A percentile compares a stretch with the other conserved stretches of the same genome.
Conservation (phyloP, 2,888 invertebrate genomes). For the Ceramica pisi region DNA sequence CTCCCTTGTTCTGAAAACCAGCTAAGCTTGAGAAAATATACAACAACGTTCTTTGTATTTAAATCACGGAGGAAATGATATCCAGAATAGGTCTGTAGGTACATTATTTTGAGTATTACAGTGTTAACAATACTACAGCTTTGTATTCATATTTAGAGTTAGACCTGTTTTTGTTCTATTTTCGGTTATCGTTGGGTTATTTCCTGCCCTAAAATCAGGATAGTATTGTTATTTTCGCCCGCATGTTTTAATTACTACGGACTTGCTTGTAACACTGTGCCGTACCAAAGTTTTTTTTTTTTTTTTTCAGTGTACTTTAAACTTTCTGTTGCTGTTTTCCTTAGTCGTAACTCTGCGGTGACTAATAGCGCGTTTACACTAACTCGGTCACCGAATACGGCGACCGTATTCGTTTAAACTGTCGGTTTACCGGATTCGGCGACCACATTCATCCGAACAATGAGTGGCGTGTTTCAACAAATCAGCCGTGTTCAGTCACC, state of each 20-base stretch:
- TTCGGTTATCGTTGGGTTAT: not conserved
- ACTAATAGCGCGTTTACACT: too few species aligned
- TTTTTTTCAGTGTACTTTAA: not conserved
- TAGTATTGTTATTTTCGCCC: not conserved
- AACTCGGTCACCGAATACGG: too few species aligned
- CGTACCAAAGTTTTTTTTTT: not conserved
- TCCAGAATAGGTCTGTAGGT: constrained; percentile 11
- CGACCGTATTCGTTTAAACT: too few species aligned
- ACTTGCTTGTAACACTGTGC: not conserved
- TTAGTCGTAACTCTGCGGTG: not conserved
- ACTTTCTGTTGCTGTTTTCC: not conserved
- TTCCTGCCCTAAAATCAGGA: not conserved
- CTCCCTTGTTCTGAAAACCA: constrained; percentile 25
- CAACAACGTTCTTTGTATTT: constrained; percentile 37
- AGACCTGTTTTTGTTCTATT: not conserved
- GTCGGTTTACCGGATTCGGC: too few species aligned
- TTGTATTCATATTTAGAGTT: constrained; percentile 19
- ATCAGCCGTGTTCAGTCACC: too few species aligned
- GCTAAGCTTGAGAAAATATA: constrained; percentile 14
- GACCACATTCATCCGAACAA: too few species aligned
- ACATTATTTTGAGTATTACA: constrained; percentile 6
- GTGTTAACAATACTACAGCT: constrained; percentile 1
- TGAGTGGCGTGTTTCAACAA: too few species aligned
- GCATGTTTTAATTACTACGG: not conserved
- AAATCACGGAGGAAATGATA: constrained; percentile 19